Conservation (phyloP, 2,888 invertebrate species). For the Caenorhabditis doughertyi region DNA sequence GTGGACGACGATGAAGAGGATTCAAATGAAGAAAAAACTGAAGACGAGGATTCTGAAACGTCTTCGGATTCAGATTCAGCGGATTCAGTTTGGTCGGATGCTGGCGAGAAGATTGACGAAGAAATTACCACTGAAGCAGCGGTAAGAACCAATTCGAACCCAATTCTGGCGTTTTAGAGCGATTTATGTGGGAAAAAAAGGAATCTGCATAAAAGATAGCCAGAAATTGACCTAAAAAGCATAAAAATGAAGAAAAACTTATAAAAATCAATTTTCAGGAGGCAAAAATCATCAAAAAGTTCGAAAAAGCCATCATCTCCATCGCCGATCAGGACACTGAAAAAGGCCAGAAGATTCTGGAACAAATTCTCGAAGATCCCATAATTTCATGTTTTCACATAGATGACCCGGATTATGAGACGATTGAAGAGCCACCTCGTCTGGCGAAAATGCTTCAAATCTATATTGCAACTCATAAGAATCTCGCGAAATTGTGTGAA, state of each 20-base stretch:
- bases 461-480: constrained; percentile 69
- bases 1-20: constrained; percentile 12
- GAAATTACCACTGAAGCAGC: constrained; percentile 48
- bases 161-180: no score
- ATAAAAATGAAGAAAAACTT: not conserved
- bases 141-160: no score
- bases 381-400: constrained; percentile 40
- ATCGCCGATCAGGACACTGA: constrained; percentile 61
- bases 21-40: constrained; percentile 39
- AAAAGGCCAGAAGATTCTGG: constrained; percentile 53
- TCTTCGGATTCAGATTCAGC: constrained; percentile 52
- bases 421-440: constrained; percentile 45
- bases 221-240: no score
- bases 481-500: constrained; percentile 59
- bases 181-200: no score
- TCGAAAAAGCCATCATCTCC: constrained; percentile 56
- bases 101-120: constrained; percentile 53
- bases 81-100: constrained; percentile 66
- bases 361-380: constrained; percentile 62
- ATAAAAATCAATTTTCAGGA: constrained; percentile 57
- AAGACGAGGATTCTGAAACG: constrained; percentile 39
- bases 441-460: constrained; percentile 68
- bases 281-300: constrained; percentile 63
- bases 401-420: constrained; percentile 51
- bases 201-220: no score